Evolutionary conservation across 2,113 vertebrate genomes (phyloP).

Genomic region (Antidorcas marsupialis): DNA sequence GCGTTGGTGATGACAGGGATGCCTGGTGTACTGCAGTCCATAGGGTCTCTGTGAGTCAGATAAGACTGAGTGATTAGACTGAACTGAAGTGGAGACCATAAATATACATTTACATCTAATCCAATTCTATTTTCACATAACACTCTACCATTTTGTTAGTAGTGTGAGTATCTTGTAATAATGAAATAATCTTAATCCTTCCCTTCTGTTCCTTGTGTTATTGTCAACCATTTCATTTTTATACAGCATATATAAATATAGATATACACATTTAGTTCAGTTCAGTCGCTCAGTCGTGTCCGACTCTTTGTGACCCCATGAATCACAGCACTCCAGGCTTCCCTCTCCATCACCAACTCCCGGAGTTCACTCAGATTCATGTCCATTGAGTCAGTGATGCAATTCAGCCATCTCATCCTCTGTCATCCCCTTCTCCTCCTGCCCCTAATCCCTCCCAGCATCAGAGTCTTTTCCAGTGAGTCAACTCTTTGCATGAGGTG

Average conservation of each 20-base stretch:
- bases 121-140: not conserved
- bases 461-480: too few relatives aligned
- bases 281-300: too few relatives aligned
- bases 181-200: not conserved
- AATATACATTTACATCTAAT: not conserved
- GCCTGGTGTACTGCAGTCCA: not conserved
- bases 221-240: not conserved
- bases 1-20: not conserved
- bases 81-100: not conserved
- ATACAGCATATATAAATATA: not conserved
- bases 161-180: not conserved
- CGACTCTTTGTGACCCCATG: too few relatives aligned
- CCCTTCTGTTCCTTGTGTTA: not conserved
- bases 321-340: too few relatives aligned
- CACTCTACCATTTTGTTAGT: not conserved
- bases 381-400: too few relatives aligned
- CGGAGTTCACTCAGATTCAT: too few relatives aligned
- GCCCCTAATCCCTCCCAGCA: too few relatives aligned
- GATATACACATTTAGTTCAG: not conserved
- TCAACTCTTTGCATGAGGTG: too few relatives aligned
- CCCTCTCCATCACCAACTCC: too few relatives aligned
- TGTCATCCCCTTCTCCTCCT: too few relatives aligned
- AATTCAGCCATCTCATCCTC: too few relatives aligned
- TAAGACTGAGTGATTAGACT: not conserved
- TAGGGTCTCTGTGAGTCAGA: fast-evolving